Evolutionary conservation across 2,888 invertebrate species (phyloP).

Genomic region (Cremastinae sp.): DNA sequence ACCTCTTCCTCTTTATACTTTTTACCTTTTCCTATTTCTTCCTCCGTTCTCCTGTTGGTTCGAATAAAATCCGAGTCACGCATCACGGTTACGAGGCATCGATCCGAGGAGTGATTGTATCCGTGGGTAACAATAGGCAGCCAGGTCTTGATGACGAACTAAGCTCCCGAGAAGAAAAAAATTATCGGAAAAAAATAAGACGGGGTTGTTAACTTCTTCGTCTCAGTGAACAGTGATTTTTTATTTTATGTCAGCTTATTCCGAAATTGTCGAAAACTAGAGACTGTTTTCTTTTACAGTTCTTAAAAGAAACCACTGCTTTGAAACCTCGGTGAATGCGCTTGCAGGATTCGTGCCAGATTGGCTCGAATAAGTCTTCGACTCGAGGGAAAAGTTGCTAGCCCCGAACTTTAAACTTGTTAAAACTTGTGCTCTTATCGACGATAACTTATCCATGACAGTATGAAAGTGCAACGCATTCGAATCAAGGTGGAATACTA

Average conservation of each 20-base stretch:
- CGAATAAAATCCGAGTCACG: conserved; percentile 62
- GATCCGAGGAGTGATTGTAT: conserved; percentile 61
- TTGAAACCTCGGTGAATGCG: too few species aligned
- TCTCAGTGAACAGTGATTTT: too few species aligned
- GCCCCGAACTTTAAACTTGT: conserved; percentile 21
- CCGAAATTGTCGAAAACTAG: too few species aligned
- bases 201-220: too few species aligned
- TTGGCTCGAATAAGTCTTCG: not conserved
- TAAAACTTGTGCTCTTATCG: conserved; percentile 5
- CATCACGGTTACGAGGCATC: conserved; percentile 62
- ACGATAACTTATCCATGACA: conserved; percentile 28
- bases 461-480: conserved; percentile 33
- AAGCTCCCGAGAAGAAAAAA: conserved; percentile 28
- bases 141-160: conserved; percentile 51
- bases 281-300: too few species aligned
- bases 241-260: too few species aligned
- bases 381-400: conserved; percentile 10
- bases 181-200: conserved; percentile 41
- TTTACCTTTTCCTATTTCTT: conserved; percentile 14
- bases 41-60: conserved; percentile 22
- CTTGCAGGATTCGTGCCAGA: not conserved
- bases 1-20: conserved; percentile 2
- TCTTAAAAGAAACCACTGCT: too few species aligned
- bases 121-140: conserved; percentile 59
- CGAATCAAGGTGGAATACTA: conserved; percentile 29